A percentile compares a stretch with the other conserved stretches of the same genome.
These are phyloP conservation scores for Tringa solitaria DNA, from an alignment of 2,113 vertebrate genomes.

Conservation along the genomic window DNA sequence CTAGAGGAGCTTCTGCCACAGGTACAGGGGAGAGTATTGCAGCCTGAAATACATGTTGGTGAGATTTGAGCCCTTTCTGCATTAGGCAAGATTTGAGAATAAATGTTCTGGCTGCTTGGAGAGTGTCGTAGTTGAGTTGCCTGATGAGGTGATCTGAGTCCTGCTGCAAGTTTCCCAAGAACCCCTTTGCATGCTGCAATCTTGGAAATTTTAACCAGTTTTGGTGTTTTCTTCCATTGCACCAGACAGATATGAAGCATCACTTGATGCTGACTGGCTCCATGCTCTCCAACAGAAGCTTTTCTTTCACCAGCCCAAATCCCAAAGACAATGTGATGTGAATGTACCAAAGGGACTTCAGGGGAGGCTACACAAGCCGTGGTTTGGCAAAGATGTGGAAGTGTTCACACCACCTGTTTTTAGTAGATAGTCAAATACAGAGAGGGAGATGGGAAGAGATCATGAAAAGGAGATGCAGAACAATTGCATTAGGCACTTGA, in stretches of 20 bases:
- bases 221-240: background rate
- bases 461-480: background rate
- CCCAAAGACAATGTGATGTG: background rate
- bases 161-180: background rate
- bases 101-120: background rate
- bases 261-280: background rate
- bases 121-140: background rate
- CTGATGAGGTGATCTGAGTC: background rate
- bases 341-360: background rate
- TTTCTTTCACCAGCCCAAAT: background rate
- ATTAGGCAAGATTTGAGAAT: background rate
- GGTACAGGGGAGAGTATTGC: no score
- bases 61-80: background rate
- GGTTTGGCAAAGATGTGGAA: background rate
- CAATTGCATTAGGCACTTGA: background rate
- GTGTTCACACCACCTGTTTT: background rate
- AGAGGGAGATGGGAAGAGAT: background rate
- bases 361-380: background rate
- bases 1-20: background rate
- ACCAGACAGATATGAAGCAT: background rate
- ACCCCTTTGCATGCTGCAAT: background rate
- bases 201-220: background rate
- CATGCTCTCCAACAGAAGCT: rapidly evolving
- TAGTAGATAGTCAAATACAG: background rate
- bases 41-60: background rate